Percentiles rank a stretch among this genome's conserved stretches.
Evolutionary conservation across 2,113 vertebrate genomes (phyloP).

Genomic region (Entomyzon cyanotis): DNA sequence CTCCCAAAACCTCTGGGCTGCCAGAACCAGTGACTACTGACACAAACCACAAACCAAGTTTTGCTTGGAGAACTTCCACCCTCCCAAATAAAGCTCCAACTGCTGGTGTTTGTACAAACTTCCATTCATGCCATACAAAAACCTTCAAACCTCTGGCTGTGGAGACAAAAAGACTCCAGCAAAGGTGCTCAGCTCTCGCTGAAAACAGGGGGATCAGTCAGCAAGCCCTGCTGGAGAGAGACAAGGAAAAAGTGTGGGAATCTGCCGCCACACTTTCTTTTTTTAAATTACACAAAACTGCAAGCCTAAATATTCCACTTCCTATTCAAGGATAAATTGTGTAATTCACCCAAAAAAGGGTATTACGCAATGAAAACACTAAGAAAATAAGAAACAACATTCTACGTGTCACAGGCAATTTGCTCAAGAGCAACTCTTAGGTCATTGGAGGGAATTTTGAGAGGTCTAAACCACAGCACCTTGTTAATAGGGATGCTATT

Average conservation of each 20-base stretch:
- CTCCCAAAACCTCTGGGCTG: not conserved
- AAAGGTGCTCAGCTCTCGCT: not conserved
- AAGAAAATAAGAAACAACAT: constrained; percentile 19
- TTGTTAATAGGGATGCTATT: not conserved
- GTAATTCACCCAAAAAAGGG: constrained; percentile 18
- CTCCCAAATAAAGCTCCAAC: not conserved
- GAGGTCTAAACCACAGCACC: not conserved
- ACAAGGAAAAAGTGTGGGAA: not conserved
- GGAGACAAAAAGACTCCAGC: not conserved
- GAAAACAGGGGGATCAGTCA: not conserved
- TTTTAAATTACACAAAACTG: not conserved
- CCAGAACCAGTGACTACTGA: not conserved
- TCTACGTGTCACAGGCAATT: not conserved
- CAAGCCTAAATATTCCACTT: constrained; percentile 40
- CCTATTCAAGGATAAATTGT: constrained; percentile 27
- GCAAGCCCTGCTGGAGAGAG: not conserved
- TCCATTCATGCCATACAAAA: not conserved
- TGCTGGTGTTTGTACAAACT: not conserved
- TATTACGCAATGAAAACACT: not conserved
- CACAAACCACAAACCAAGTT: constrained; percentile 17
- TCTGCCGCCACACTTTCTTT: not conserved
- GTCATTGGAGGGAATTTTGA: not conserved
- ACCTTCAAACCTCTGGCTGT: not conserved
- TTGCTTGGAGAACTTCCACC: constrained; percentile 36
- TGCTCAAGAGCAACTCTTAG: not conserved